Conservation (phyloP, 2,113 vertebrate genomes). For the Zingel zingel region DNA sequence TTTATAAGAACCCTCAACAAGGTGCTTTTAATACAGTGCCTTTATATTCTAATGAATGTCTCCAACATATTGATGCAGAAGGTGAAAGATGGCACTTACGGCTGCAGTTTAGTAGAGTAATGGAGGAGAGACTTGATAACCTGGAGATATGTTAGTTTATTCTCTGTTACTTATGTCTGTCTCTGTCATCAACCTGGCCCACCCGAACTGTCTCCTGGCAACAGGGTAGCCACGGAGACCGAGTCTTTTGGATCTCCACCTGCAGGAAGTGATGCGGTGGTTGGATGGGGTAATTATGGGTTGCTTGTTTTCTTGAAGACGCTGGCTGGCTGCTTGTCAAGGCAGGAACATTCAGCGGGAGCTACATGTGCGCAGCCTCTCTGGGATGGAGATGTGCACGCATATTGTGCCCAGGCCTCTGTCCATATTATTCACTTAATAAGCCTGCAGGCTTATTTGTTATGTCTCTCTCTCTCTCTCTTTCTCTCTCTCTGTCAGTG, state of each 20-base stretch:
- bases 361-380: conserved; percentile 38
- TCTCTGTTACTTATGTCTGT: conserved; percentile 46
- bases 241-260: conserved; percentile 52
- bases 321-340: conserved; percentile 52
- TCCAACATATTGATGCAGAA: not conserved
- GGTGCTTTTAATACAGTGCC: not conserved
- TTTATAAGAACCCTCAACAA: not conserved
- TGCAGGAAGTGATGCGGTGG: conserved; percentile 65
- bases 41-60: not conserved
- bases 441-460: conserved; percentile 34
- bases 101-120: not conserved
- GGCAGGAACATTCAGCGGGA: conserved; percentile 29
- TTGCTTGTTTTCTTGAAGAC: conserved; percentile 66
- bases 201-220: conserved; percentile 75
- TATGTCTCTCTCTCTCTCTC: conserved; percentile 4
- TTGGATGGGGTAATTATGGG: conserved; percentile 68
- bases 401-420: conserved; percentile 25
- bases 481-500: conserved; percentile 38
- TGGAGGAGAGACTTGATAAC: not conserved
- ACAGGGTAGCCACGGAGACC: conserved; percentile 79
- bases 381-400: conserved; percentile 25
- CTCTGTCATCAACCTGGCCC: conserved; percentile 58
- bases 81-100: not conserved
- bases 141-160: not conserved
- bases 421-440: conserved; percentile 42